These are phyloP conservation scores for Pangasianodon gigas DNA, from an alignment of 2,113 vertebrate genomes.

Conservation along the genomic window DNA sequence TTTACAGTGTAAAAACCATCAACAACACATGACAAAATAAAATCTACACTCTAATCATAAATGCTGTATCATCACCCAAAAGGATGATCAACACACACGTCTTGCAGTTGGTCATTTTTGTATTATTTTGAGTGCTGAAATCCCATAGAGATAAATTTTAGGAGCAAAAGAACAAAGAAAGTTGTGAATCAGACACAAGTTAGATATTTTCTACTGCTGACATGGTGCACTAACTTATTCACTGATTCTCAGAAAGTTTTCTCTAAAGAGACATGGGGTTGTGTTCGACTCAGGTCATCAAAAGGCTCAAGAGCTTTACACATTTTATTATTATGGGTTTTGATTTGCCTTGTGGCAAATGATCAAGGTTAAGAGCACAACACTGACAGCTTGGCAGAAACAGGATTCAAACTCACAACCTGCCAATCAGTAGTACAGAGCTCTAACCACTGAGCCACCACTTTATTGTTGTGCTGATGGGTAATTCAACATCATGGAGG, in stretches of 20 bases:
- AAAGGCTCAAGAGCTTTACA: constrained; percentile 46
- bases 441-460: background rate
- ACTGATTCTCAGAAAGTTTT: background rate
- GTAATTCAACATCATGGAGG: background rate
- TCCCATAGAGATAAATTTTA: background rate
- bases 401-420: background rate
- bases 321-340: constrained; percentile 12
- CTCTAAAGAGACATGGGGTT: background rate
- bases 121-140: background rate
- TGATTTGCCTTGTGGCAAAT: background rate
- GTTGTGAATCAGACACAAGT: background rate
- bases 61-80: background rate
- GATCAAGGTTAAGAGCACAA: background rate
- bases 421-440: background rate
- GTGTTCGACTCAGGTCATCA: constrained; percentile 47
- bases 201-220: background rate
- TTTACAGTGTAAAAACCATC: background rate
- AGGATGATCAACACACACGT: background rate
- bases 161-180: background rate
- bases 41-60: background rate
- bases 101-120: background rate
- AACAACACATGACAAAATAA: background rate
- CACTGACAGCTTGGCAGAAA: background rate
- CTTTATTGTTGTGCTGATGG: background rate
- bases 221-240: background rate